Evolutionary conservation across 1,140 invertebrate species (phyloP).

Genomic region (Apis florea): DNA sequence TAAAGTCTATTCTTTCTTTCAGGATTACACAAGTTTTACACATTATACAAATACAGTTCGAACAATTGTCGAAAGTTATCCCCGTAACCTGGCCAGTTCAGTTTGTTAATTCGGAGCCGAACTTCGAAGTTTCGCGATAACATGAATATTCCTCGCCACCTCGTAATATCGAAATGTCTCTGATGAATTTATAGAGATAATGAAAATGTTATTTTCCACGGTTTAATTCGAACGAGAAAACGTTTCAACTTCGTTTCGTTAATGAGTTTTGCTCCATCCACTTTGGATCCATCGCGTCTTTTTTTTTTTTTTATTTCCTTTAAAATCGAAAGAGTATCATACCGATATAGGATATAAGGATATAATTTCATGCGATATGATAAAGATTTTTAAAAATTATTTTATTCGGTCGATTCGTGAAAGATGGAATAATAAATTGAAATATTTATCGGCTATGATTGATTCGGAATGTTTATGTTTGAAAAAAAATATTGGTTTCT

Average conservation of each 20-base stretch:
- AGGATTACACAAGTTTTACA: neutral
- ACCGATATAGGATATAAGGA: neutral
- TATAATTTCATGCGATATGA: neutral
- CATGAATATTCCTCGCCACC: conserved; percentile 21
- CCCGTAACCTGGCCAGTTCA: neutral
- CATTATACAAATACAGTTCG: neutral
- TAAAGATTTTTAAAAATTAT: neutral
- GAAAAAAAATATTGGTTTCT: neutral
- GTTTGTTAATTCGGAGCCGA: conserved; percentile 28
- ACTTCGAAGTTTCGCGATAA: conserved; percentile 24
- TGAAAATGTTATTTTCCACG: neutral
- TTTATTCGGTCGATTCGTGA: too few species aligned
- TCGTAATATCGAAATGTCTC: conserved; percentile 6
- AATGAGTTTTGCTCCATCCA: neutral
- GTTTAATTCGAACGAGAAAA: neutral
- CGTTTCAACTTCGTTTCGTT: neutral
- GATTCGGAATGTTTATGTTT: neutral
- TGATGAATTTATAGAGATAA: neutral
- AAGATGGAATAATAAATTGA: neutral
- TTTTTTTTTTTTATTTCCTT: neutral
- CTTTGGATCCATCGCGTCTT: too few species aligned
- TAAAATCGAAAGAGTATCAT: neutral
- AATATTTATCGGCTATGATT: neutral
- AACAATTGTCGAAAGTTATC: conserved; percentile 29
- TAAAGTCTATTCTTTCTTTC: conserved; percentile 1